These are phyloP conservation scores for Arenicola marina DNA, from an alignment of 2,888 invertebrate species.

Conservation along the genomic window DNA sequence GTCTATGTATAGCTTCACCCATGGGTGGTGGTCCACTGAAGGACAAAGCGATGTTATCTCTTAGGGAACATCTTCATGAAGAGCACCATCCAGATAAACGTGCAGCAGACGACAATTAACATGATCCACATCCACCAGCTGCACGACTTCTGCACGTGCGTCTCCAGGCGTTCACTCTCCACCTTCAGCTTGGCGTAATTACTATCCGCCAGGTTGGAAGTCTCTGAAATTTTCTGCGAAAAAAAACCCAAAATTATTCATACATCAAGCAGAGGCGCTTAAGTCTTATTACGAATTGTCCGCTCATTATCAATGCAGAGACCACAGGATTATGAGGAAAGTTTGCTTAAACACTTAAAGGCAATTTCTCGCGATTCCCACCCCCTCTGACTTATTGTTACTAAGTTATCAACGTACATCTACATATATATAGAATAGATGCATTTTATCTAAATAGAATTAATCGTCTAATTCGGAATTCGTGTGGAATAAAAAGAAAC, in stretches of 20 bases:
- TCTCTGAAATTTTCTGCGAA: slow-evolving; percentile 73
- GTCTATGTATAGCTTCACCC: too few species aligned
- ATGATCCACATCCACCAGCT: slow-evolving; percentile 95
- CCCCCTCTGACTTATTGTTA: too few species aligned
- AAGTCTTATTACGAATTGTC: too few species aligned
- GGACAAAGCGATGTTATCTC: slow-evolving; percentile 11
- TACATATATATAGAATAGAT: background rate
- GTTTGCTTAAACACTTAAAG: too few species aligned
- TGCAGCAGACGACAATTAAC: slow-evolving; percentile 80
- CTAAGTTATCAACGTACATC: background rate
- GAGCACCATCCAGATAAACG: slow-evolving; percentile 90
- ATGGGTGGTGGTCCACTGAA: too few species aligned
- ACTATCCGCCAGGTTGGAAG: slow-evolving; percentile 77
- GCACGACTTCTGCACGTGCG: slow-evolving; percentile 85
- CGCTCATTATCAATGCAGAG: background rate
- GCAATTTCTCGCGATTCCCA: too few species aligned
- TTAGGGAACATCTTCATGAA: slow-evolving; percentile 86
- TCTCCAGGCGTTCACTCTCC: slow-evolving; percentile 81
- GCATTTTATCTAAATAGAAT: background rate
- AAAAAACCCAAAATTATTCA: background rate
- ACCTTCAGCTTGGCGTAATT: slow-evolving; percentile 77
- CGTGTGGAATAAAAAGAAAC: too few species aligned
- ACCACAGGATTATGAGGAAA: background rate
- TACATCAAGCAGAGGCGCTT: too few species aligned
- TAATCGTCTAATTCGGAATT: too few species aligned